phyloP scores from a whole-genome alignment of 2,888 invertebrate species.

The Adineta ricciae region DNA sequence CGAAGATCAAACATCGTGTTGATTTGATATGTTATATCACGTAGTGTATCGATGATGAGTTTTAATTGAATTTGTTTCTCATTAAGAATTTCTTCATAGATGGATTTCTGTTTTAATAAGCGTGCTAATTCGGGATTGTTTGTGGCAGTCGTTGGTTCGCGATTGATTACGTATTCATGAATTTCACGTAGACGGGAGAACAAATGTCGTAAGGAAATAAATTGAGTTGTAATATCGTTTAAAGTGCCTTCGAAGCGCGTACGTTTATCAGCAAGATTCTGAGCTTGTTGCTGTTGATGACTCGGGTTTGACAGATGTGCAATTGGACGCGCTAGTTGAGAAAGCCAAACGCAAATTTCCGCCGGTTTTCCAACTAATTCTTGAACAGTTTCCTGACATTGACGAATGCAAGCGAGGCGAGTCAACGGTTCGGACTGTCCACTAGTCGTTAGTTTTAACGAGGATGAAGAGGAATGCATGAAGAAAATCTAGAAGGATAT shows the following conservation, averaged over 20 bases:
- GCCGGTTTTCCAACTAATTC: background rate
- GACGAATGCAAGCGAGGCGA: slow-evolving; percentile 14
- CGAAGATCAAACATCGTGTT: slow-evolving; percentile 15
- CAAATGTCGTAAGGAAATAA: background rate
- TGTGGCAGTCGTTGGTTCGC: background rate
- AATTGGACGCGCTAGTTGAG: background rate
- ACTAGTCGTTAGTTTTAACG: background rate
- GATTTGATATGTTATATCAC: slow-evolving; percentile 8
- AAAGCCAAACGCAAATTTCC: background rate
- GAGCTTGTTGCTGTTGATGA: background rate
- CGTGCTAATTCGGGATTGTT: background rate
- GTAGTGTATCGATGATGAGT: background rate
- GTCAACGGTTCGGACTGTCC: background rate
- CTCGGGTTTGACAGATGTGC: background rate
- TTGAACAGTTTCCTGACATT: slow-evolving; percentile 22
- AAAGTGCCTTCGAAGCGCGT: background rate
- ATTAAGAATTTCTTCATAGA: slow-evolving; percentile 12
- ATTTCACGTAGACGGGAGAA: slow-evolving; percentile 10
- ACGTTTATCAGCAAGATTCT: background rate
- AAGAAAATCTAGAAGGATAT: no score
- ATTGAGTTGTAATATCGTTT: background rate
- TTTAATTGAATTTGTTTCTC: background rate
- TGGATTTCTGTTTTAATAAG: background rate
- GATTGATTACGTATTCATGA: background rate
- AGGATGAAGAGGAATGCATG: background rate